A percentile compares a stretch with the other conserved stretches of the same genome.
Conservation (phyloP, 2,797 vertebrate species). For the Halcyon badia region DNA sequence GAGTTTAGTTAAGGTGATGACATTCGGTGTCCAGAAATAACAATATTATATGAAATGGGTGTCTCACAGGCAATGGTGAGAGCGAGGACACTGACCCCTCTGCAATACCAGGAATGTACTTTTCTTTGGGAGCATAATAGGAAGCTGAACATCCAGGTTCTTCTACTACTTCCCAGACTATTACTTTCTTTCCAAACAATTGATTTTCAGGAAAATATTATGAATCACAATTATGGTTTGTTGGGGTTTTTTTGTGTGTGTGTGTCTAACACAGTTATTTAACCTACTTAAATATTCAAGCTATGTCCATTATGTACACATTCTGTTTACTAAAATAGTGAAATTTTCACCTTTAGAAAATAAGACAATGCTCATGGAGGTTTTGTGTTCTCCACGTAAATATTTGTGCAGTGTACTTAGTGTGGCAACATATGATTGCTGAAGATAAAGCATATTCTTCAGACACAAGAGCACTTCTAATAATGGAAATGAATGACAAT, state of each 20-base stretch:
- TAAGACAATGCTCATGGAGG: not conserved
- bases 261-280: not conserved
- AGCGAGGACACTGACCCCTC: not conserved
- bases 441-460: not conserved
- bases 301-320: not conserved
- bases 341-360: not conserved
- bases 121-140: not conserved
- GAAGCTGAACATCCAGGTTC: not conserved
- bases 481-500: slow-evolving; percentile 8
- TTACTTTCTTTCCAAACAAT: not conserved
- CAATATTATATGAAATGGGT: not conserved
- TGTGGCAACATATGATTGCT: not conserved
- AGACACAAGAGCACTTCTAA: not conserved
- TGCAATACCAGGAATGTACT: not conserved
- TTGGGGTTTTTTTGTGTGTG: not conserved
- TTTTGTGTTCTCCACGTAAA: not conserved
- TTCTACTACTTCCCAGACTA: not conserved
- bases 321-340: not conserved
- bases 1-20: not conserved
- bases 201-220: not conserved
- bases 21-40: not conserved
- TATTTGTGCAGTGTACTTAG: not conserved
- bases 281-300: not conserved
- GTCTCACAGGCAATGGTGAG: not conserved
- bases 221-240: not conserved